phyloP scores from a whole-genome alignment of 2,888 invertebrate species.

The Ditylenchus weischeri region DNA sequence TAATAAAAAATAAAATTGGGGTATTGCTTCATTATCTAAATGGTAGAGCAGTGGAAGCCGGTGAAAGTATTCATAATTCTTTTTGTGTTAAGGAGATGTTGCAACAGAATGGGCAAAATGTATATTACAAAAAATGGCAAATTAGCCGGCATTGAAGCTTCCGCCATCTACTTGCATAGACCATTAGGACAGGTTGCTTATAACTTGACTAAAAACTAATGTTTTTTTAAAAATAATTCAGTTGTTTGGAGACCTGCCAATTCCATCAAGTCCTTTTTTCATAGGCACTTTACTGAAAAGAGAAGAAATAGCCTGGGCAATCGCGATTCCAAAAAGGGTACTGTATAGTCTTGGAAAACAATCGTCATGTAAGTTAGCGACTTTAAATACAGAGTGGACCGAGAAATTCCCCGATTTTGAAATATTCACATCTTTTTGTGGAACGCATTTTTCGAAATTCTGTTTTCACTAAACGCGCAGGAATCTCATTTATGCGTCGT shows the following conservation, averaged over 20 bases:
- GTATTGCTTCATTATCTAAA: too few species aligned
- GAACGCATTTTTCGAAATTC: too few species aligned
- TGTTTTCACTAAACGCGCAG: too few species aligned
- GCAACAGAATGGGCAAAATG: background rate
- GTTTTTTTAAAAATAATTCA: conserved; percentile 12
- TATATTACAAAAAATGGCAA: background rate
- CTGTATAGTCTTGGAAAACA: conserved; percentile 46
- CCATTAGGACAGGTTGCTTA: conserved; percentile 31
- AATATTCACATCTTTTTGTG: too few species aligned
- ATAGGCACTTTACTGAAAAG: conserved; percentile 46
- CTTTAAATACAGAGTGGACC: too few species aligned
- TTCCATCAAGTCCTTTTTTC: conserved; percentile 34
- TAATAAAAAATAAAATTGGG: too few species aligned
- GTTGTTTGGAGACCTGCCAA: conserved; percentile 21
- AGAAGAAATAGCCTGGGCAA: conserved; percentile 47
- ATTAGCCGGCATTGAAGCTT: conserved; percentile 29
- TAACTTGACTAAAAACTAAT: background rate
- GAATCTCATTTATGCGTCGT: too few species aligned
- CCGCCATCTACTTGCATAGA: conserved; percentile 25
- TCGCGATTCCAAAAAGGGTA: conserved; percentile 46
- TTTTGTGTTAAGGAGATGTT: background rate
- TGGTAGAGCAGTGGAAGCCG: too few species aligned
- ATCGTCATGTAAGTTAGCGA: conserved; percentile 19
- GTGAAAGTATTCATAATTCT: too few species aligned
- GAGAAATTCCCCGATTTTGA: too few species aligned